phyloP scores from a whole-genome alignment of 2,797 vertebrate genomes.

The Phalanger gymnotis region DNA sequence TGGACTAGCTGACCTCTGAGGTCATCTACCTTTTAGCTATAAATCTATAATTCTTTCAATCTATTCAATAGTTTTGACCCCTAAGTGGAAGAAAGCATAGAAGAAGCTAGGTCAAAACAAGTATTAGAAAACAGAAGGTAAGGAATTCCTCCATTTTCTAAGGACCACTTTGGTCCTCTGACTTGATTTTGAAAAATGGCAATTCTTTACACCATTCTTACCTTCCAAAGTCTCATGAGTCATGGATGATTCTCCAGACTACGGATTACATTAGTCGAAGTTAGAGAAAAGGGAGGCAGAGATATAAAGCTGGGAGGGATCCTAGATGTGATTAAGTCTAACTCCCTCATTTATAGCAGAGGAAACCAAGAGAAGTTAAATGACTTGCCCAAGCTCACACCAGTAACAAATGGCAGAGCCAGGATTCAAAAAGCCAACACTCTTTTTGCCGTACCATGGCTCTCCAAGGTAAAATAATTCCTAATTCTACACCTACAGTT shows the following conservation, averaged over 20 bases:
- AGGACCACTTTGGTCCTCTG: slow-evolving; percentile 20
- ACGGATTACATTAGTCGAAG: neutral
- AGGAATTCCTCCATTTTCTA: slow-evolving; percentile 24
- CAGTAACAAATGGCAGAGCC: neutral
- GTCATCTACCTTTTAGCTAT: neutral
- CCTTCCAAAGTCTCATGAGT: neutral
- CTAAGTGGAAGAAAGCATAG: neutral
- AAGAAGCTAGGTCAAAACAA: neutral
- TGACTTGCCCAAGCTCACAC: neutral
- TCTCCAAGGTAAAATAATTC: neutral
- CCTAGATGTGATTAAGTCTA: neutral
- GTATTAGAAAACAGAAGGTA: neutral
- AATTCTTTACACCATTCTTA: neutral
- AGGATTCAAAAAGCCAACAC: neutral
- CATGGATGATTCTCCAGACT: neutral
- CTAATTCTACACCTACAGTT: neutral
- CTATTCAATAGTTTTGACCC: neutral
- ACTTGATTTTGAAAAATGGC: neutral
- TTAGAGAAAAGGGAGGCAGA: neutral
- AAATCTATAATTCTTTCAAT: neutral
- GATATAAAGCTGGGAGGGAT: neutral
- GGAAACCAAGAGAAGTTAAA: neutral
- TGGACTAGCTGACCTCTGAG: neutral
- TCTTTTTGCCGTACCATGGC: neutral
- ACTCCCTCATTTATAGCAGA: neutral